These are phyloP conservation scores for Bombus sibiricus DNA, from an alignment of 1,140 invertebrate species.

Conservation along the genomic window DNA sequence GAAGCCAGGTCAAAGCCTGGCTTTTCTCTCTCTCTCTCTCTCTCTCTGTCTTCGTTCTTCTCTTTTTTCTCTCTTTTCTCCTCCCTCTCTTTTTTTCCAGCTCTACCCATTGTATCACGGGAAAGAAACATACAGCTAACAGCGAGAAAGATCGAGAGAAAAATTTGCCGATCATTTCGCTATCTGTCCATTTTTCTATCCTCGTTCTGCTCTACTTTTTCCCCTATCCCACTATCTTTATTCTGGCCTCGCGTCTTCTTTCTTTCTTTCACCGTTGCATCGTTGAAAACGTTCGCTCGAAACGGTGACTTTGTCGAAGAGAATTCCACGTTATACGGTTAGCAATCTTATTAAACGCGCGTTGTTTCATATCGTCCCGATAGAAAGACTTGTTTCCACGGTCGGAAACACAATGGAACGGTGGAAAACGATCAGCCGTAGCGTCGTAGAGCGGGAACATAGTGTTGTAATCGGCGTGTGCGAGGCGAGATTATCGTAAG, in stretches of 20 bases:
- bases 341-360: constrained; percentile 21
- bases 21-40: constrained; percentile 11
- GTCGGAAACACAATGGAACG: not conserved
- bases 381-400: not conserved
- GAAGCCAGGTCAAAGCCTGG: constrained; percentile 50
- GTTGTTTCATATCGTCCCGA: not conserved
- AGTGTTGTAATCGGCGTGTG: constrained; percentile 47
- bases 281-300: not conserved
- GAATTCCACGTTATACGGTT: not conserved
- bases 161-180: constrained; percentile 56
- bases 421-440: not conserved
- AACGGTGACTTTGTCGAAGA: not conserved
- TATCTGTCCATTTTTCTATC: constrained; percentile 12
- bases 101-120: not conserved
- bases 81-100: not conserved
- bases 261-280: not conserved
- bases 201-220: not conserved
- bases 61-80: not conserved
- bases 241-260: not conserved
- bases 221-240: not conserved
- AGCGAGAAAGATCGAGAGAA: constrained; percentile 13
- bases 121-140: not conserved
- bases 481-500: constrained; percentile 50
- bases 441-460: constrained; percentile 20
- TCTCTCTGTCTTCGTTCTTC: not conserved